Evolutionary conservation across 2,888 invertebrate genomes (phyloP).

Genomic region (Volucella bombylans): DNA sequence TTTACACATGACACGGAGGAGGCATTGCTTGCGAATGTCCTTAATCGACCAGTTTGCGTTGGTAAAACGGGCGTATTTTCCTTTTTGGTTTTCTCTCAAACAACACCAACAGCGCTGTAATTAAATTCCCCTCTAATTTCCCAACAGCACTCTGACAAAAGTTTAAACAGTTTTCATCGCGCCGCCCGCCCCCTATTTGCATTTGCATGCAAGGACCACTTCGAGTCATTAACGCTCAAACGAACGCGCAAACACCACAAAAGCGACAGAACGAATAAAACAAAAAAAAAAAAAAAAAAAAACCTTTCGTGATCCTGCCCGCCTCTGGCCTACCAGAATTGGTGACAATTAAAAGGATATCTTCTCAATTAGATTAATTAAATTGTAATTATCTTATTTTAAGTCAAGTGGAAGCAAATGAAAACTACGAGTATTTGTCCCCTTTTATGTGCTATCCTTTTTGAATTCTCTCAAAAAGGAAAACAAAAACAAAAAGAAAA

Average conservation of each 20-base stretch:
- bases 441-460: conserved; percentile 56
- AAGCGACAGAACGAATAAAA: conserved; percentile 1
- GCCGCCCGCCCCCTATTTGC: conserved; percentile 16
- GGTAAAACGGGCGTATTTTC: conserved; percentile 31
- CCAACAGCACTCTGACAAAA: conserved; percentile 53
- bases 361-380: conserved; percentile 73
- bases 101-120: conserved; percentile 52
- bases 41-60: conserved; percentile 51
- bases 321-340: conserved; percentile 48
- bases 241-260: conserved; percentile 7
- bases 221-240: conserved; percentile 38
- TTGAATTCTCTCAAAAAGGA: conserved; percentile 13
- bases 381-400: conserved; percentile 72
- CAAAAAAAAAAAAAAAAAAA: conserved; percentile 31
- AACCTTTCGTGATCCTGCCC: conserved; percentile 54
- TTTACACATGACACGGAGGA: conserved; percentile 6
- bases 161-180: conserved; percentile 34
- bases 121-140: conserved; percentile 66
- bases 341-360: conserved; percentile 73
- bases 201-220: conserved; percentile 58
- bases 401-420: conserved; percentile 34
- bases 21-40: conserved; percentile 11
- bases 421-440: conserved; percentile 44
- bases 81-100: conserved; percentile 43
- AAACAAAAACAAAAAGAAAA: conserved; percentile 29